phyloP scores from a whole-genome alignment of 2,113 vertebrate species.

The Actinemys pallida region DNA sequence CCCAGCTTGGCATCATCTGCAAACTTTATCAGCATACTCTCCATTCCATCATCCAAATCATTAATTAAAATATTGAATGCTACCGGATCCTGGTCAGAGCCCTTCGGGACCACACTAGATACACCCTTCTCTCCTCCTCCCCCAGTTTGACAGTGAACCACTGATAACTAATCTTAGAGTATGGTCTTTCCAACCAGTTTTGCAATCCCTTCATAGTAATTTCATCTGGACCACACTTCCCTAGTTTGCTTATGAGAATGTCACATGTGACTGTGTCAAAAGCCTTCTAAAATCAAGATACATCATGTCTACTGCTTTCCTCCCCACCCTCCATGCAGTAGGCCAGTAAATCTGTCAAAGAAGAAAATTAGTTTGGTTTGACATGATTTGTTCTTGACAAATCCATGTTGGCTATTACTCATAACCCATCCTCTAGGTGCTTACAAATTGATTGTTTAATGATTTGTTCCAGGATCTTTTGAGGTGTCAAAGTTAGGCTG shows the following conservation, averaged over 20 bases:
- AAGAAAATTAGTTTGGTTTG: not conserved
- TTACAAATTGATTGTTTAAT: not conserved
- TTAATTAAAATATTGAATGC: not conserved
- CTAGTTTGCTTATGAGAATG: not conserved
- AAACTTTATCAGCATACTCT: not conserved
- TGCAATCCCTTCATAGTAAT: not conserved
- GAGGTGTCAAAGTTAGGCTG: not conserved
- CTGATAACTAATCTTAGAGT: not conserved
- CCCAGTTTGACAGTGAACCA: not conserved
- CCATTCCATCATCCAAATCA: not conserved
- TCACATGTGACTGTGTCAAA: not conserved
- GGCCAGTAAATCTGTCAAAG: not conserved
- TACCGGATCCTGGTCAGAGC: not conserved
- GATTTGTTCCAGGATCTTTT: not conserved
- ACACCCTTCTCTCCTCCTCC: not conserved
- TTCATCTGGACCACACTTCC: not conserved
- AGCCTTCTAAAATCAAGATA: not conserved
- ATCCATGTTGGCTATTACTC: not conserved
- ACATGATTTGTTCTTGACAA: not conserved
- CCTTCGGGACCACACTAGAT: not conserved
- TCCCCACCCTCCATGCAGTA: not conserved
- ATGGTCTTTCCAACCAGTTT: not conserved
- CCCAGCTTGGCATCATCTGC: not conserved
- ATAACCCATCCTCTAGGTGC: not conserved
- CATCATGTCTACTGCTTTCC: not conserved